Conservation (phyloP, 2,888 invertebrate genomes). For the Spilarctia lutea region DNA sequence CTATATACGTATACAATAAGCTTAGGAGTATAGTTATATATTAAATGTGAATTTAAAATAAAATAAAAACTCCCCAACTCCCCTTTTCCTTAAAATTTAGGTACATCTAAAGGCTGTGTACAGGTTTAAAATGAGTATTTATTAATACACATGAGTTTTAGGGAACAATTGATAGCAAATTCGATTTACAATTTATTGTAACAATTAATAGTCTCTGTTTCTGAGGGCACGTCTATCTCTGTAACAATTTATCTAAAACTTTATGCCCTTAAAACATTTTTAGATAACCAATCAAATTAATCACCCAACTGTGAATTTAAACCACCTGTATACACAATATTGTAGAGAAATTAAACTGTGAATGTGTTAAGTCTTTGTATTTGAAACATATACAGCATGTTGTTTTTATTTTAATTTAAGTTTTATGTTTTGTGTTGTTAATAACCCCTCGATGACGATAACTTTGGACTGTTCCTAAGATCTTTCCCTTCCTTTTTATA, state of each 20-base stretch:
- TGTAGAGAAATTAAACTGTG: slow-evolving; percentile 43
- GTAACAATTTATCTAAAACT: not conserved
- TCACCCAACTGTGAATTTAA: not conserved
- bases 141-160: too few relatives aligned
- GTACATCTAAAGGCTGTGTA: too few relatives aligned
- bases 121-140: too few relatives aligned
- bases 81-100: too few relatives aligned
- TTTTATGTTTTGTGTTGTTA: slow-evolving; percentile 55
- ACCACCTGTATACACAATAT: not conserved
- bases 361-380: slow-evolving; percentile 71
- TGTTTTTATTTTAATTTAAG: slow-evolving; percentile 45
- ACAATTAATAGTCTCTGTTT: too few relatives aligned
- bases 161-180: too few relatives aligned
- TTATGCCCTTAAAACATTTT: too few relatives aligned
- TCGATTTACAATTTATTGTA: too few relatives aligned
- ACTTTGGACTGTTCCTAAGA: slow-evolving; percentile 10
- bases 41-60: too few relatives aligned
- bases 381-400: slow-evolving; percentile 56
- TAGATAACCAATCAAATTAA: not conserved
- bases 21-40: not conserved
- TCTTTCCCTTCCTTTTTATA: not conserved
- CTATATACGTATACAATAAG: not conserved
- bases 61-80: too few relatives aligned
- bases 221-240: too few relatives aligned
- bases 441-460: slow-evolving; percentile 41